Conservation (phyloP, 2,888 invertebrate species). For the Cosmorhoe ocellata region DNA sequence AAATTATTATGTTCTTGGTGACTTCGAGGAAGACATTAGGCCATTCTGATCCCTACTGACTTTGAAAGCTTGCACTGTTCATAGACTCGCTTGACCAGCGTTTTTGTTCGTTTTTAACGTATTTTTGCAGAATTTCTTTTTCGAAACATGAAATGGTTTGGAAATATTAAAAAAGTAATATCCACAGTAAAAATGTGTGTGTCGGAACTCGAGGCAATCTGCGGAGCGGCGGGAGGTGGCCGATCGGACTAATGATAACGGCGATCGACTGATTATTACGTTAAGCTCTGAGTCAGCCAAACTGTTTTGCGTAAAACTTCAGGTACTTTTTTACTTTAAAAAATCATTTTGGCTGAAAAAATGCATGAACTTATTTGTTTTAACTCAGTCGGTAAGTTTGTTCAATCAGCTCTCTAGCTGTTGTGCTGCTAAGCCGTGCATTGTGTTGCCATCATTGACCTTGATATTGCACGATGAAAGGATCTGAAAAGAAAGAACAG, state of each 20-base stretch:
- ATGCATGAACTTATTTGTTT: background rate
- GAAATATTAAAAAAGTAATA: constrained; percentile 17
- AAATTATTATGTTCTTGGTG: too few species aligned
- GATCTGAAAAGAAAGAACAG: constrained; percentile 22
- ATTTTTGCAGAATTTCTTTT: too few species aligned
- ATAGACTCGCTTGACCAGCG: too few species aligned
- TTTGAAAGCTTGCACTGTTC: too few species aligned
- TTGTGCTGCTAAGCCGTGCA: constrained; percentile 12
- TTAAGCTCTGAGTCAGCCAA: constrained; percentile 73
- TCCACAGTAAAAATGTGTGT: constrained; percentile 69
- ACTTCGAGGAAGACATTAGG: too few species aligned
- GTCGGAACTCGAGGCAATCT: constrained; percentile 65
- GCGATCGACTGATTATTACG: constrained; percentile 79
- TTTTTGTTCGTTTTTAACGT: too few species aligned
- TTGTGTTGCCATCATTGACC: constrained; percentile 23
- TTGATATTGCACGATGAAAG: constrained; percentile 15
- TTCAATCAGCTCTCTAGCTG: background rate
- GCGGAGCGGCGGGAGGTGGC: constrained; percentile 74
- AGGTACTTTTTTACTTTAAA: too few species aligned
- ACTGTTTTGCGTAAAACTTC: constrained; percentile 47
- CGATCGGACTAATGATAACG: constrained; percentile 77
- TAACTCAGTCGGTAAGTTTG: background rate
- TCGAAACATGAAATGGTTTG: too few species aligned
- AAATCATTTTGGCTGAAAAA: too few species aligned
- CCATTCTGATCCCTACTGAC: too few species aligned